A percentile compares a stretch with the other conserved stretches of the same genome.
These are phyloP conservation scores for Conus canariensis DNA, from an alignment of 2,888 invertebrate genomes.

Conservation along the genomic window DNA sequence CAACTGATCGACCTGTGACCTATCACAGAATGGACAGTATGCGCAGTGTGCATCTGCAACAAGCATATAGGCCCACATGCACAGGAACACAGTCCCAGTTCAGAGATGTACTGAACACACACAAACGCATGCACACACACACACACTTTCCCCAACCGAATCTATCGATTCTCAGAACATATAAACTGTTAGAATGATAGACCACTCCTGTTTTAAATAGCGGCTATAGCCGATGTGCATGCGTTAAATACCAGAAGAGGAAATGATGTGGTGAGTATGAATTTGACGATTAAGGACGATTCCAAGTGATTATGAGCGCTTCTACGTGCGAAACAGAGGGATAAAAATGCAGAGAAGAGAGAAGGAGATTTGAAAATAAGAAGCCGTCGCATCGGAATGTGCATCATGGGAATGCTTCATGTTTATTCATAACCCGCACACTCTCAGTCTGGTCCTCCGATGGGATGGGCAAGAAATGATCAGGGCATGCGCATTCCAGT, in stretches of 20 bases:
- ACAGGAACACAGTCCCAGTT: no score
- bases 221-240: no score
- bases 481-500: neutral
- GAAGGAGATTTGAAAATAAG: neutral
- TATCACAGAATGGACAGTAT: no score
- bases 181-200: no score
- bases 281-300: neutral
- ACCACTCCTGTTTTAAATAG: neutral
- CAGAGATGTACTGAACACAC: no score
- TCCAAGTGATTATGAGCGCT: neutral
- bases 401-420: neutral
- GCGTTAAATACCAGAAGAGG: neutral
- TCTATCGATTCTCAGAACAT: no score
- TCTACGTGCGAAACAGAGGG: no score
- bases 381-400: neutral
- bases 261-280: neutral
- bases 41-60: no score
- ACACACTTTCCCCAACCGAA: neutral
- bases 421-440: neutral
- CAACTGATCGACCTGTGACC: no score
- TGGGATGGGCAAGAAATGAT: neutral
- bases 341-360: neutral
- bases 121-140: neutral
- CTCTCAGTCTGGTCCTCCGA: neutral
- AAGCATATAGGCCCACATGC: no score